Conservation (phyloP, 2,113 vertebrate genomes). For the Microtus richardsoni region DNA sequence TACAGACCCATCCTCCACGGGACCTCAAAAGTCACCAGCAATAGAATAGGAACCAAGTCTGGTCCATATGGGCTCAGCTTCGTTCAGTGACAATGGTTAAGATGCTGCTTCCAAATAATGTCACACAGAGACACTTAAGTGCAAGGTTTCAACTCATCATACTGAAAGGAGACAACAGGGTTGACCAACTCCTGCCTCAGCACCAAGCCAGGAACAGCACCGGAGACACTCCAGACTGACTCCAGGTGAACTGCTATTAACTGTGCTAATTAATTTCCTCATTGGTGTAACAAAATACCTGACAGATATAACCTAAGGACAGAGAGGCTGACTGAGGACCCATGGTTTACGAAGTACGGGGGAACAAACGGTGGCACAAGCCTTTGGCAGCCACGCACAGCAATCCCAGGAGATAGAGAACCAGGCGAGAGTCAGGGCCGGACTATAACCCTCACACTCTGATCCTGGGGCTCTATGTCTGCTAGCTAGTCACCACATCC, state of each 20-base stretch:
- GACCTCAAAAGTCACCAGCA: background rate
- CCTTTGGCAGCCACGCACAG: too few relatives aligned
- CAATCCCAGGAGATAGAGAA: background rate
- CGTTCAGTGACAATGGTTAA: accelerated
- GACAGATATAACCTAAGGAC: background rate
- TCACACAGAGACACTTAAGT: background rate
- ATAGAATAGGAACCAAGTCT: background rate
- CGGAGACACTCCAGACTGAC: background rate
- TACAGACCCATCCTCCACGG: background rate
- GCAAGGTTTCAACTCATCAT: background rate
- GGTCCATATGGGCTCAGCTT: background rate
- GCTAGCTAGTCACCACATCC: background rate
- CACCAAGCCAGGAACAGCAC: background rate
- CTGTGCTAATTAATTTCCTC: background rate
- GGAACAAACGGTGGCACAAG: too few relatives aligned
- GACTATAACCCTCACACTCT: background rate
- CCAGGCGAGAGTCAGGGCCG: too few relatives aligned
- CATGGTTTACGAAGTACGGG: background rate
- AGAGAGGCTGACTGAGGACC: background rate
- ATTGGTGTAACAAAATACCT: background rate
- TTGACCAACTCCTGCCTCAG: background rate
- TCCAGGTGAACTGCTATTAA: background rate
- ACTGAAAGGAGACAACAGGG: background rate
- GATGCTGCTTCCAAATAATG: background rate
- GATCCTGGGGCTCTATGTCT: background rate